Conservation (phyloP, 2,113 vertebrate species). For the Sphyrna mokarran region DNA sequence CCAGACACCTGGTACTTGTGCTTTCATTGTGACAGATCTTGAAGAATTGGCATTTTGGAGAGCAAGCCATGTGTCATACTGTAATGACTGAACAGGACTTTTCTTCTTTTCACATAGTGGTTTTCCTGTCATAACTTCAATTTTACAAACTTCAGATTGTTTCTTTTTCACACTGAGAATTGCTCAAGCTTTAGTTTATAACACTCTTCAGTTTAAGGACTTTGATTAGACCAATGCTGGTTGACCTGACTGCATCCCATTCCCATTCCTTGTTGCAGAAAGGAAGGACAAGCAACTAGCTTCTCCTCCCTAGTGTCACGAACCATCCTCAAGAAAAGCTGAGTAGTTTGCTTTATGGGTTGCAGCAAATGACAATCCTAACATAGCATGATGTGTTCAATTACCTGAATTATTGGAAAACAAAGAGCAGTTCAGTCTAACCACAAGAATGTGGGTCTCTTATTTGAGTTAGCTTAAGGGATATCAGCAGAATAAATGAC, state of each 20-base stretch:
- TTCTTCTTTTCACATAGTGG: background rate
- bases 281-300: background rate
- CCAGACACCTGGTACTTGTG: slow-evolving; percentile 4
- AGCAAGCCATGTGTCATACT: background rate
- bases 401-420: background rate
- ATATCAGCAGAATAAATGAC: background rate
- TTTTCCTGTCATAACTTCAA: background rate
- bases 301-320: background rate
- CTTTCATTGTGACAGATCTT: background rate
- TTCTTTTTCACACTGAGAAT: background rate
- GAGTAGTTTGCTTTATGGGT: background rate
- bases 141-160: background rate
- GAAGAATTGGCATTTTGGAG: background rate
- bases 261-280: background rate
- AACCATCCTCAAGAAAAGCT: background rate
- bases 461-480: background rate
- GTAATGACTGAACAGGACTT: background rate
- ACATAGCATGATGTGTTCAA: background rate
- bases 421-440: background rate
- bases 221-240: no score
- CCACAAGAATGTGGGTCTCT: background rate
- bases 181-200: background rate
- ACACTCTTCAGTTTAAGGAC: background rate
- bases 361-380: background rate
- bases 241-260: background rate